Conservation (phyloP, 2,888 invertebrate genomes). For the Ophonus ardosiacus region DNA sequence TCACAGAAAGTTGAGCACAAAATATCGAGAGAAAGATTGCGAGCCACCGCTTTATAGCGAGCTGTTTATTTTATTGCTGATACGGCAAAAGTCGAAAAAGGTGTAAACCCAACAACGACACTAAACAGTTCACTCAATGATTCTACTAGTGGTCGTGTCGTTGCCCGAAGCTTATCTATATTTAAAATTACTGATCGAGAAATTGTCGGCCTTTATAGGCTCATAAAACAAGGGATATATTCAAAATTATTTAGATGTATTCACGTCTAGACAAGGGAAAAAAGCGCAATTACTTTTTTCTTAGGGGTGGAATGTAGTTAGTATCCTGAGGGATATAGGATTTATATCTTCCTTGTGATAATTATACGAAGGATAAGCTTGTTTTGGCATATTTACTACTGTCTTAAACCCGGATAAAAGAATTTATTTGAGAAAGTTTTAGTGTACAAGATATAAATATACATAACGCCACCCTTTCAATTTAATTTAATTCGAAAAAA, state of each 20-base stretch:
- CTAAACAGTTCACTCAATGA: conserved; percentile 26
- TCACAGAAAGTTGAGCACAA: conserved; percentile 58
- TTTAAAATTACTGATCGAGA: conserved; percentile 38
- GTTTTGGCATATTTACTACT: conserved; percentile 19
- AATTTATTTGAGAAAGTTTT: conserved; percentile 4
- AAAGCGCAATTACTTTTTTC: conserved; percentile 40
- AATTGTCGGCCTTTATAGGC: conserved; percentile 9
- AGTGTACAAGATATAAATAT: background rate
- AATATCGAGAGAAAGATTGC: conserved; percentile 50
- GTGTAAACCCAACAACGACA: conserved; percentile 52
- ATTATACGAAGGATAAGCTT: conserved; percentile 15
- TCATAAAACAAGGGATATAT: conserved; percentile 28
- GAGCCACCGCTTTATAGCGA: conserved; percentile 54
- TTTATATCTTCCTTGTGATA: conserved; percentile 42
- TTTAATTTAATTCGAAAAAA: background rate
- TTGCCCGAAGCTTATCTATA: conserved; percentile 15
- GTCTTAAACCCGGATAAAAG: background rate
- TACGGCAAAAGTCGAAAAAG: conserved; percentile 60
- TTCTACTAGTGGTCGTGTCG: background rate
- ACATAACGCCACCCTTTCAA: background rate
- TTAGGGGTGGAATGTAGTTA: conserved; percentile 18
- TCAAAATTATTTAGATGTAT: conserved; percentile 44
- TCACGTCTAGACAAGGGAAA: conserved; percentile 5
- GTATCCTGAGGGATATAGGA: conserved; percentile 7
- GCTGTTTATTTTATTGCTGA: conserved; percentile 62